Evolutionary conservation across 2,113 vertebrate genomes (phyloP), one percentile per base, ranked within the genome.

Genomic region (Paramisgurnus dabryanus): DNA sequence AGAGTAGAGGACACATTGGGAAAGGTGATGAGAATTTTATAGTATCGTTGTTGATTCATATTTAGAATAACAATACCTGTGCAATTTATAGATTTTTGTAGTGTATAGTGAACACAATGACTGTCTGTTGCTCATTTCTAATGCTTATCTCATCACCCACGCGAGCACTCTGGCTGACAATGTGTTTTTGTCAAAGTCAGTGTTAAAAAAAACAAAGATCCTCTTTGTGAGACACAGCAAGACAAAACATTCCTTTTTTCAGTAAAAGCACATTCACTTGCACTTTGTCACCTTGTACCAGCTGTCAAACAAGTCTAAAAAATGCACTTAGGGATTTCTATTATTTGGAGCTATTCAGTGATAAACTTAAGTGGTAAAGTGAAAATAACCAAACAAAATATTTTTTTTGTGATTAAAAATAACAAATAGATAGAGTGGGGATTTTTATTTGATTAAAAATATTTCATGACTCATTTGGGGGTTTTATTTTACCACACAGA

Each of bases 171-270:
- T 39, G 47, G 50, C 43, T 80, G 63, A 90, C 88, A 90, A 85
- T 41, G 80, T 80, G 68, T n/a, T 78, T 79, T 88, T 92, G 90
- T 91, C 78, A 27, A 64, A 17, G 47, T 40, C 79, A 67, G 63
- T 66, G 55, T 65, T 65, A 61, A 17, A 11, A 9, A 47, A 67
- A 82, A 75, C 86, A 83, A 89, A 87, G 87, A 81, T 82, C 80
- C 27, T 69, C 84, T 87, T 88, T 87, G 88, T 90, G 65, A 80
- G 22, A 70, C 53, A 61, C 67, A 76, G 71, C 70, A 45, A 47
- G 7, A 34, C 50, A 67, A 86, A 76, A 72, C 71, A 70, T 70
- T 70, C 47, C 4, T 47, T 39, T 3, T 15, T 68, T 49, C 13
- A 53, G 43, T 60, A 60, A 55, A 17, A 45, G 3, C 40, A 60